Evolutionary conservation across 2,113 vertebrate genomes (phyloP).

Genomic region (Urocynchramus pylzowi): DNA sequence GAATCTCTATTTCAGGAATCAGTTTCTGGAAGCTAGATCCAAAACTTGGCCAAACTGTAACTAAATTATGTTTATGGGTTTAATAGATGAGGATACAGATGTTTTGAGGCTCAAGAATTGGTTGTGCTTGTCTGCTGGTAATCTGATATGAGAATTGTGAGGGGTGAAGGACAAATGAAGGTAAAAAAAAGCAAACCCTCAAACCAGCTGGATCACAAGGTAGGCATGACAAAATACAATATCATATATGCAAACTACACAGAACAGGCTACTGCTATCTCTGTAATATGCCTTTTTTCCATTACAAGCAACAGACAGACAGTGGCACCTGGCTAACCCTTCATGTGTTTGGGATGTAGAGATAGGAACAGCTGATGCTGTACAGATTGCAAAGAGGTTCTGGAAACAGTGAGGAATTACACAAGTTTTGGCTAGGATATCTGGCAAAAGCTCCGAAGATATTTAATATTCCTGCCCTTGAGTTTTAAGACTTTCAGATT

Average conservation of each 20-base stretch:
- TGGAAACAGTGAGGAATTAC: slow-evolving; percentile 19
- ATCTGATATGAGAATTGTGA: neutral
- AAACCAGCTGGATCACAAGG: neutral
- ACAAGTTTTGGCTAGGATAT: slow-evolving; percentile 19
- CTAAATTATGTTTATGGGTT: neutral
- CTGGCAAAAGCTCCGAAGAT: neutral
- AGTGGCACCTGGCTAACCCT: neutral
- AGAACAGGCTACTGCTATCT: neutral
- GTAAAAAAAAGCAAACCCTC: neutral
- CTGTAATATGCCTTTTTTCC: neutral
- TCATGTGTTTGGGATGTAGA: neutral
- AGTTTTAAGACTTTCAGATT: slow-evolving; percentile 30
- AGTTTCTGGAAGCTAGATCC: neutral
- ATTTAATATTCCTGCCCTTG: neutral
- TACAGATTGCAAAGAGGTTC: neutral
- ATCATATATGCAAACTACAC: neutral
- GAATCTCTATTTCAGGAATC: neutral
- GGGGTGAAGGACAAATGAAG: neutral
- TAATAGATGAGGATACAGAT: neutral
- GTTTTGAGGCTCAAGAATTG: neutral
- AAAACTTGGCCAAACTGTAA: neutral
- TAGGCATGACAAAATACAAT: neutral
- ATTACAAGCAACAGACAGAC: neutral
- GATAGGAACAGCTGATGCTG: neutral
- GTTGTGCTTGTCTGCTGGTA: neutral